Evolutionary conservation across 2,113 vertebrate species (phyloP).

Genomic region (Lampris incognitus): DNA sequence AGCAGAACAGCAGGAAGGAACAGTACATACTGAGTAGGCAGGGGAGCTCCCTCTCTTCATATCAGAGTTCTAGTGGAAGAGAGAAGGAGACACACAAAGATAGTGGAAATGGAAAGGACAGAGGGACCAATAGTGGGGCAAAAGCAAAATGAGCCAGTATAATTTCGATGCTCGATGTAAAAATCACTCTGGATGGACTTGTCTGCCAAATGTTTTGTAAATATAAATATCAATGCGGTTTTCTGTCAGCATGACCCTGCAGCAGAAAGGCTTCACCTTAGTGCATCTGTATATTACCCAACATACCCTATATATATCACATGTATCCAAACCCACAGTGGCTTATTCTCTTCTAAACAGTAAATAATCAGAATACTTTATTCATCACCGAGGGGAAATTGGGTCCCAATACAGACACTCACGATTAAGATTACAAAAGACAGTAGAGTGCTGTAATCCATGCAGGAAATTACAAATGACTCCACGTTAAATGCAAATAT

Average conservation of each 20-base stretch:
- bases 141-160: constrained; percentile 7
- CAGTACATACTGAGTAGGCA: constrained; percentile 83
- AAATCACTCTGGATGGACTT: no score
- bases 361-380: no score
- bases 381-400: no score
- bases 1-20: constrained; percentile 55
- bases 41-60: constrained; percentile 84
- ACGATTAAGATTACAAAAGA: no score
- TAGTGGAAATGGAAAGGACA: constrained; percentile 52
- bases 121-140: constrained; percentile 45
- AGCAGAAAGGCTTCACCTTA: constrained; percentile 2
- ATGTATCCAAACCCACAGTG: no score
- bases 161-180: neutral
- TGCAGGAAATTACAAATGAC: no score
- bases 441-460: no score
- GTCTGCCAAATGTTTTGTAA: no score
- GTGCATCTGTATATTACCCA: neutral
- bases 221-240: neutral
- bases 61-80: constrained; percentile 80
- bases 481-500: no score
- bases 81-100: constrained; percentile 29
- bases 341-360: no score
- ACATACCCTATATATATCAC: neutral
- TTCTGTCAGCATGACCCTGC: neutral
- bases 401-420: no score